phyloP scores from a whole-genome alignment of 2,113 vertebrate species.

The Ophiodon elongatus region DNA sequence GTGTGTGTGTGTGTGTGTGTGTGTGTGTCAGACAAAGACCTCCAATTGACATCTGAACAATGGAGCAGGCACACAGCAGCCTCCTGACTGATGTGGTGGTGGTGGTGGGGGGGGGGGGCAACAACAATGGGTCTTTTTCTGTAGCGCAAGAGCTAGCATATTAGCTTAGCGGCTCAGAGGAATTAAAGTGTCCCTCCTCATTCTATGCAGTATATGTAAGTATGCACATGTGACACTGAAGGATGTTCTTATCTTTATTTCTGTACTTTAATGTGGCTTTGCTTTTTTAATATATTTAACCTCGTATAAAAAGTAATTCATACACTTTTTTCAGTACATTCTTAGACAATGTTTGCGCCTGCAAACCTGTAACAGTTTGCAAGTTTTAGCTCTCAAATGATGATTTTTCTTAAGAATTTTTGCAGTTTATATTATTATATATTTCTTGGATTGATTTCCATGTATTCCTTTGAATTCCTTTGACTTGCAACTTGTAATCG shows the following conservation, averaged over 20 bases:
- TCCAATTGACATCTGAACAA: slow-evolving; percentile 71
- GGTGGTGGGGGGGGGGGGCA: background rate
- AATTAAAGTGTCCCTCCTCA: background rate
- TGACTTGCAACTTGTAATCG: background rate
- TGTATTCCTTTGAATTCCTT: background rate
- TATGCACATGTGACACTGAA: background rate
- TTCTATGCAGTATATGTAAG: background rate
- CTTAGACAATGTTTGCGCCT: background rate
- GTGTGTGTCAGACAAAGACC: slow-evolving; percentile 67
- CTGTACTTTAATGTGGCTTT: background rate
- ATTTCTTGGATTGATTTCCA: background rate
- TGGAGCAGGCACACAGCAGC: slow-evolving; percentile 75
- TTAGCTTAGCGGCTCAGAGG: slow-evolving; percentile 21
- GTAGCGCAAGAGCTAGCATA: background rate
- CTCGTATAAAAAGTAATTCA: background rate
- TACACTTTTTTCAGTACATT: background rate
- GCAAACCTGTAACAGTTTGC: background rate
- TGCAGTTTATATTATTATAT: background rate
- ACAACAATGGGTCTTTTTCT: slow-evolving; percentile 73
- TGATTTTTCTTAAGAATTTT: background rate
- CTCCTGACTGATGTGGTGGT: slow-evolving; percentile 48
- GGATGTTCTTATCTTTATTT: background rate
- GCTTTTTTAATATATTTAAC: background rate
- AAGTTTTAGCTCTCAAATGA: background rate
- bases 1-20: background rate